Evolutionary conservation across 2,113 vertebrate genomes (phyloP), one percentile per base, ranked within the genome.

Genomic region (Dendropsophus ebraccatus): DNA sequence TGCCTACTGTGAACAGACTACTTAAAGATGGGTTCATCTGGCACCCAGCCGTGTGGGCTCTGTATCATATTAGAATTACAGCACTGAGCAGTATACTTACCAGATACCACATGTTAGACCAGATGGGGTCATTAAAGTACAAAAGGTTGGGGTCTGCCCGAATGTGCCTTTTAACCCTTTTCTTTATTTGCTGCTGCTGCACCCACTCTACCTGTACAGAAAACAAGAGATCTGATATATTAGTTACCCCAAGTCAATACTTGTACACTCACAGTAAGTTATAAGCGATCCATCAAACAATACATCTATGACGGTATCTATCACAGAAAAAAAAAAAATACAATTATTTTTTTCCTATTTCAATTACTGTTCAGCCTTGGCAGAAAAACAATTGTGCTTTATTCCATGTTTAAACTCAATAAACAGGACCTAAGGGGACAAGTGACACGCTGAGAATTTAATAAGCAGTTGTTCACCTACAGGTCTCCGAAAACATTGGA

Each of bases 21-120:
- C 65, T 5, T 30, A 16, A 35, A 35, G 30, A 32, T 69, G 30
- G 65, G 30, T 28, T 74, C 75, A 56, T 23, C 54, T 60, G 76
- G 76, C 32, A 25, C 1, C 30, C 76, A 41, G 52, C 28, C 56
- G 17, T 54, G 16, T 9, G 23, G 28, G 28, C 75, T 75, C 73
- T 54, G 28, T 32, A 21, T 10, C 32, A 41, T 41, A 37, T 7
- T 41, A 70, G 67, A 70, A 70, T 23, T 41, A 37, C 41, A 41
- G 67, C 35, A 41, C 2, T 41, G 35, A 6, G 49, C 28, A 35
- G 47, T 73, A 88, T 83, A 96, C 96, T 94, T 89, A 98, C 97
- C 92, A 98, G 94, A 90, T 97, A 98, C 97, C 97, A 98, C 97
- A 98, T 97, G 93, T 94, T 96, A 79, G 96, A 95, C 97, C 97